phyloP scores from a whole-genome alignment of 2,797 vertebrate genomes.

The Crax fasciolata region DNA sequence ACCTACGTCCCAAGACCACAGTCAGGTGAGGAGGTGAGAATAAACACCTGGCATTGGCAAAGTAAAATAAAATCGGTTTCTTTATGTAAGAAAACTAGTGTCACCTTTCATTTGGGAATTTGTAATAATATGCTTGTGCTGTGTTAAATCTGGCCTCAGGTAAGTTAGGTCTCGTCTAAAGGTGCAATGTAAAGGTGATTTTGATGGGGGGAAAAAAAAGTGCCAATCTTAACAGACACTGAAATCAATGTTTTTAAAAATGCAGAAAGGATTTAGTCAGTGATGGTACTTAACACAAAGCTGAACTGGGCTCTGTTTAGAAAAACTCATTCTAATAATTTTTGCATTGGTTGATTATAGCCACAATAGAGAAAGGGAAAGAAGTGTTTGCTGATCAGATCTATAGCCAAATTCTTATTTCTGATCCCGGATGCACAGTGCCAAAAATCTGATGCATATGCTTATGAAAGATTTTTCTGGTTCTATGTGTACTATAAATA shows the following conservation, averaged over 20 bases:
- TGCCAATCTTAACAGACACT: background rate
- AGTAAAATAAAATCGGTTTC: background rate
- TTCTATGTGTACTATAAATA: slow-evolving; percentile 67
- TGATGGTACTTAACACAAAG: background rate
- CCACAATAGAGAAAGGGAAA: slow-evolving; percentile 16
- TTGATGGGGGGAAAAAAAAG: background rate
- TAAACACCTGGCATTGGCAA: background rate
- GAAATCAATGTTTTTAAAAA: slow-evolving; percentile 7
- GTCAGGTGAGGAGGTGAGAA: background rate
- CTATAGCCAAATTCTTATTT: slow-evolving; percentile 56
- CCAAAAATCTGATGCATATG: slow-evolving; percentile 67
- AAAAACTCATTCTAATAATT: background rate
- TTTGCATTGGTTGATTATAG: slow-evolving; percentile 28
- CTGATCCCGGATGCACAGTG: slow-evolving; percentile 26
- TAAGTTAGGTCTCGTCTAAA: background rate
- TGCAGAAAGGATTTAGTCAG: background rate
- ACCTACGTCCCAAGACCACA: background rate
- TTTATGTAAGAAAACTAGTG: background rate
- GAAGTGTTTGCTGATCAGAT: slow-evolving; percentile 40
- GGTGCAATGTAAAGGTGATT: background rate
- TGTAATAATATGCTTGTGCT: background rate
- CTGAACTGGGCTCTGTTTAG: background rate
- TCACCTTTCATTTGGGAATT: background rate
- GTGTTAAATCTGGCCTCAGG: background rate
- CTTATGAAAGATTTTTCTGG: slow-evolving; percentile 61